phyloP scores from a whole-genome alignment of 1,140 invertebrate species.

The Alviniconcha marisindica region DNA sequence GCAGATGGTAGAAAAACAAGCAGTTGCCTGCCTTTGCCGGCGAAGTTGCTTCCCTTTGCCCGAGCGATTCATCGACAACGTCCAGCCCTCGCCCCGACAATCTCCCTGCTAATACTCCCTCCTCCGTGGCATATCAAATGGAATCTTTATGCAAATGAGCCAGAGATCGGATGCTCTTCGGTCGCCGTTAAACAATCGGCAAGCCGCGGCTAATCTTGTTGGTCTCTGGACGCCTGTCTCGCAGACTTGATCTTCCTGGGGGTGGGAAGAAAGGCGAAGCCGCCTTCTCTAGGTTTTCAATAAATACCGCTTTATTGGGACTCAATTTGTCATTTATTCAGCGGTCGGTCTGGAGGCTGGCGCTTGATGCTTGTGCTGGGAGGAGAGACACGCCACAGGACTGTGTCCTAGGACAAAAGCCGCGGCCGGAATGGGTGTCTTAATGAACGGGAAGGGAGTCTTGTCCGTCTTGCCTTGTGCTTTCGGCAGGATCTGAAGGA shows the following conservation, averaged over 20 bases:
- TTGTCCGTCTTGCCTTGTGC: not conserved
- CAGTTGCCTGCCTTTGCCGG: not conserved
- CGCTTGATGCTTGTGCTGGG: constrained; percentile 17
- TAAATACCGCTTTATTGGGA: constrained; percentile 30
- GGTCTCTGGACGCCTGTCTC: constrained; percentile 6
- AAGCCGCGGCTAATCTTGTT: constrained; percentile 39
- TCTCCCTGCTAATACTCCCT: constrained; percentile 37
- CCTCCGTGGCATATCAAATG: constrained; percentile 41
- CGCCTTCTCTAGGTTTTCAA: not conserved
- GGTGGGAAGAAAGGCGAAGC: not conserved
- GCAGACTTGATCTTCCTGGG: not conserved
- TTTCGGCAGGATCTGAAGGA: not conserved
- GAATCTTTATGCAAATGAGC: constrained; percentile 41
- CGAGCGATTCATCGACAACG: constrained; percentile 10
- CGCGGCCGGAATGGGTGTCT: not conserved
- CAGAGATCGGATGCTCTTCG: constrained; percentile 28
- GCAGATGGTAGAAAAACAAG: constrained; percentile 44
- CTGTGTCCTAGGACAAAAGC: not conserved
- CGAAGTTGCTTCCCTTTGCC: constrained; percentile 24
- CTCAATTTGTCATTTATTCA: constrained; percentile 37
- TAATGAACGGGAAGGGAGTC: not conserved
- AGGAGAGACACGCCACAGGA: constrained; percentile 6
- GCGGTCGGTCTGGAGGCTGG: not conserved
- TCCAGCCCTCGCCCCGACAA: constrained; percentile 19
- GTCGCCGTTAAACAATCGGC: constrained; percentile 34